Evolutionary conservation across 2,797 vertebrate genomes (phyloP).

Genomic region (Neosilurus mollespiculum): DNA sequence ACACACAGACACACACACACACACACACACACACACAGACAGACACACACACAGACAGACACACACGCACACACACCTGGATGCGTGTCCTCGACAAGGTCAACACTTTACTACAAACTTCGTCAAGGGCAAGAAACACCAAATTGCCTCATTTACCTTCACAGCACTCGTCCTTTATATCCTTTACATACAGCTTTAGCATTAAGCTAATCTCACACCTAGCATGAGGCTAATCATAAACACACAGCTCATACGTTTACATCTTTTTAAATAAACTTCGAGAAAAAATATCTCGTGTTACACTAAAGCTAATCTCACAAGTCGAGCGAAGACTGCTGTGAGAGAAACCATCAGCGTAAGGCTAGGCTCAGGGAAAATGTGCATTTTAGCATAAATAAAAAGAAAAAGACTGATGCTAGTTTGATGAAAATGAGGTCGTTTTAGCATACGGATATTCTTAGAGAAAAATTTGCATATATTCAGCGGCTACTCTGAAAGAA

Average conservation of each 20-base stretch:
- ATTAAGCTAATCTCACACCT: background rate
- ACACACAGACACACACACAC: conserved; percentile 11
- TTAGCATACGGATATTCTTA: background rate
- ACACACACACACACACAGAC: no score
- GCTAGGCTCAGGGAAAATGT: no score
- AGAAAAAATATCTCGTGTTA: background rate
- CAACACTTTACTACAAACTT: background rate
- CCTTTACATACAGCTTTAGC: background rate
- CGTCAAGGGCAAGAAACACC: background rate
- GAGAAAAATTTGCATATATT: background rate
- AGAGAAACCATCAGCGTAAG: background rate
- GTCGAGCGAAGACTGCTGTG: background rate
- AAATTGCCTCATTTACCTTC: background rate
- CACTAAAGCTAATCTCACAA: background rate
- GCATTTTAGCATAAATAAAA: no score
- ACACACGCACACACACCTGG: conserved; percentile 13
- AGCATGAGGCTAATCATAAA: background rate
- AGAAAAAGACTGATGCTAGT: background rate
- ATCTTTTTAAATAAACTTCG: background rate
- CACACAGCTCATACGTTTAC: background rate
- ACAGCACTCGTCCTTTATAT: background rate
- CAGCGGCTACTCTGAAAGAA: background rate
- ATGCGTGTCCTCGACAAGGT: conserved; percentile 3
- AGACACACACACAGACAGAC: no score
- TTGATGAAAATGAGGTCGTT: background rate